Percentiles rank a stretch among this genome's conserved stretches.
These are phyloP conservation scores for Plebejus melissa DNA, from an alignment of 2,888 invertebrate species.

Conservation along the genomic window DNA sequence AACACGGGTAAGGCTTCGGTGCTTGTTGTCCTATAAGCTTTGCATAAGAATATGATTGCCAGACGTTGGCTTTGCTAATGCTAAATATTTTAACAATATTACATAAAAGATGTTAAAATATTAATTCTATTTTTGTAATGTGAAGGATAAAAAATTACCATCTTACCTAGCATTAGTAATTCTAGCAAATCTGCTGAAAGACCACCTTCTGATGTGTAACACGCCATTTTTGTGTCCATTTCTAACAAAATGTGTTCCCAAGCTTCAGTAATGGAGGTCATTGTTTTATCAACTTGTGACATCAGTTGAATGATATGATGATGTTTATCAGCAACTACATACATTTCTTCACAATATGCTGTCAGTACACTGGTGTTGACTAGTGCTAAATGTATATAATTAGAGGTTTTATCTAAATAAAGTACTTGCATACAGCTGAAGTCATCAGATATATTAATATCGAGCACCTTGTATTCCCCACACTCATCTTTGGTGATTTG, in stretches of 20 bases:
- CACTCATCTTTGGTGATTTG: conserved; percentile 77
- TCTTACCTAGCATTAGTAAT: conserved; percentile 88
- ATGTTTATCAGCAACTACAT: conserved; percentile 85
- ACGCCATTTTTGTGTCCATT: conserved; percentile 94
- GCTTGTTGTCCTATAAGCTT: too few relatives aligned
- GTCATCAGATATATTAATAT: conserved; percentile 84
- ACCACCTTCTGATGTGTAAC: conserved; percentile 91
- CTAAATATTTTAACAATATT: too few relatives aligned
- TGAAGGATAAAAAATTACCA: not conserved
- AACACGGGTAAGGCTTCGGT: too few relatives aligned
- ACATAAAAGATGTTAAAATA: too few relatives aligned
- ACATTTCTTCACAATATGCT: conserved; percentile 83
- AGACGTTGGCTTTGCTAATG: too few relatives aligned
- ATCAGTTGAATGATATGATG: conserved; percentile 85
- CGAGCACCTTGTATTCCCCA: conserved; percentile 79
- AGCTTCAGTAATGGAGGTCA: conserved; percentile 90
- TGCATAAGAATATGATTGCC: too few relatives aligned
- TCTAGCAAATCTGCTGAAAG: conserved; percentile 95
- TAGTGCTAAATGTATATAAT: conserved; percentile 66
- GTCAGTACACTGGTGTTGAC: conserved; percentile 81
- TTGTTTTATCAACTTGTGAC: conserved; percentile 85
- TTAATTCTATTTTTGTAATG: too few relatives aligned
- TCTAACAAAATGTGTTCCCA: conserved; percentile 97
- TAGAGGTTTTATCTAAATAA: conserved; percentile 72
- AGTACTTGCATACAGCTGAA: conserved; percentile 84